These are phyloP conservation scores for Psophia crepitans DNA, from an alignment of 2,113 vertebrate genomes.

Conservation along the genomic window DNA sequence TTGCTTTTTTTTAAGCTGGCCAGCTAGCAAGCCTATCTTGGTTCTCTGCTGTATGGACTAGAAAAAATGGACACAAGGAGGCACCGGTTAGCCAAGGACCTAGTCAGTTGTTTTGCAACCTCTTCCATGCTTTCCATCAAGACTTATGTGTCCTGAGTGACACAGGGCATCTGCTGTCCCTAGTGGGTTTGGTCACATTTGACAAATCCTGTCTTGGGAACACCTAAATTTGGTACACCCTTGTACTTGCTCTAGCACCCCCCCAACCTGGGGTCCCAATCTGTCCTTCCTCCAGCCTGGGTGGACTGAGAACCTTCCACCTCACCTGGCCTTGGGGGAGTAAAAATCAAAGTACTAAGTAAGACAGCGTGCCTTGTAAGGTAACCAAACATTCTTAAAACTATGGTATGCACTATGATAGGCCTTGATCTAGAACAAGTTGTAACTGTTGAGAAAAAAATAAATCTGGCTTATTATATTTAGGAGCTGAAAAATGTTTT, in stretches of 20 bases:
- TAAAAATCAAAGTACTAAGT: background rate
- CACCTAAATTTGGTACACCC: background rate
- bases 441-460: background rate
- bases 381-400: background rate
- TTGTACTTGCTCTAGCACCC: background rate
- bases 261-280: background rate
- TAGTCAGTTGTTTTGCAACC: background rate
- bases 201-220: background rate
- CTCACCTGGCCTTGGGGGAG: background rate
- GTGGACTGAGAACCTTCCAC: background rate
- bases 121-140: background rate
- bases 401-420: background rate
- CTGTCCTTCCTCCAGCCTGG: background rate
- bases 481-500: no score
- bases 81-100: background rate
- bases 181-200: background rate
- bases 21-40: background rate
- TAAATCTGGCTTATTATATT: no score
- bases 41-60: background rate
- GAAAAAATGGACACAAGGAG: background rate
- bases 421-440: background rate
- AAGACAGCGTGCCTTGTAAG: background rate
- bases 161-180: background rate
- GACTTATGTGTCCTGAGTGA: background rate
- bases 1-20: background rate